Evolutionary conservation across 2,888 invertebrate genomes (phyloP).

Genomic region (Diachrysia chrysitis): DNA sequence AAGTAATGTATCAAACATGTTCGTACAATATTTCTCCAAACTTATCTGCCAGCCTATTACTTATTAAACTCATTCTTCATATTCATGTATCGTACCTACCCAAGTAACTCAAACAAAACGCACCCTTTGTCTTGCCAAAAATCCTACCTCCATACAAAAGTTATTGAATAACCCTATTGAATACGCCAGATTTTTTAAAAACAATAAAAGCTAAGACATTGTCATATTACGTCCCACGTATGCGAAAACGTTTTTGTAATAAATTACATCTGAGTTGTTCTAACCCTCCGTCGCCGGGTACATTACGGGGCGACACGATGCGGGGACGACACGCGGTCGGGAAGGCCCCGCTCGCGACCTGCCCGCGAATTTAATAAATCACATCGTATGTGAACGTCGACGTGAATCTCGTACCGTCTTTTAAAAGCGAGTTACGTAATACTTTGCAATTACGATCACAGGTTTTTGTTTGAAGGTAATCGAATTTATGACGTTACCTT

Average conservation of each 20-base stretch:
- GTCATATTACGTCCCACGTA: constrained; percentile 38
- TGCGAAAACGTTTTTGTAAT: constrained; percentile 50
- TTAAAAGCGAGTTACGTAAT: constrained; percentile 9
- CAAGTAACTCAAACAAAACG: not conserved
- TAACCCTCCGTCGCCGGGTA: constrained; percentile 51
- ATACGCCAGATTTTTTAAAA: constrained; percentile 40
- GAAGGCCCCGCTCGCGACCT: constrained; percentile 9
- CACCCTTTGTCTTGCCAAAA: constrained; percentile 18
- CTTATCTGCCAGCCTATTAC: not conserved
- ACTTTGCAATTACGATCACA: constrained; percentile 3
- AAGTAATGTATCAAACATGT: constrained; percentile 1
- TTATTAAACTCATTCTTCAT: not conserved
- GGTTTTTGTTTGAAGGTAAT: constrained; percentile 1
- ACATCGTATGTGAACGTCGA: constrained; percentile 41
- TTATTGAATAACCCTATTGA: constrained; percentile 50
- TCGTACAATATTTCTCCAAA: not conserved
- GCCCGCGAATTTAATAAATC: constrained; percentile 61
- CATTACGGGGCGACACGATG: constrained; percentile 45
- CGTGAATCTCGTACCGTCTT: constrained; percentile 36
- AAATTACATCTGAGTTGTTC: constrained; percentile 60
- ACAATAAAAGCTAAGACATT: constrained; percentile 42
- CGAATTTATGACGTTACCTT: not conserved
- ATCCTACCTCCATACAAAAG: constrained; percentile 39
- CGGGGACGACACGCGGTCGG: not conserved
- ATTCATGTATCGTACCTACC: constrained; percentile 11